Conservation (phyloP, 1,140 invertebrate genomes). For the Drosophila repleta region DNA sequence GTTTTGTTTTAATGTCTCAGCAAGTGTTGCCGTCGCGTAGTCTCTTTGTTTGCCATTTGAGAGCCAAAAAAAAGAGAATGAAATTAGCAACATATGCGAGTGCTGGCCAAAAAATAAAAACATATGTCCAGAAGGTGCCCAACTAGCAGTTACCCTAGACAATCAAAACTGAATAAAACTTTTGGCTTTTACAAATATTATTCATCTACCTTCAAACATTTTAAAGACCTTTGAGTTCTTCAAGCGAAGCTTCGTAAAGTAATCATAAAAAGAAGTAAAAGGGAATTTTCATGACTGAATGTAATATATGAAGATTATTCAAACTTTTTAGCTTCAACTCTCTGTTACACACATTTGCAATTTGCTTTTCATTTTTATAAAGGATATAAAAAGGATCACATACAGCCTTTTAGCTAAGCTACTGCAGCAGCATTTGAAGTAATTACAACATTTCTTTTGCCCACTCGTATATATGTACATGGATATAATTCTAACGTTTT, state of each 20-base stretch:
- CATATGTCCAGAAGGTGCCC: neutral
- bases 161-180: too few species aligned
- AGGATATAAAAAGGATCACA: conserved; percentile 6
- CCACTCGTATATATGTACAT: conserved; percentile 11
- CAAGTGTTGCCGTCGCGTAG: conserved; percentile 31
- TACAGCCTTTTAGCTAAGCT: conserved; percentile 5
- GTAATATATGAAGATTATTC: neutral
- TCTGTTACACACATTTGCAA: neutral
- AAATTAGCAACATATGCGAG: conserved; percentile 76
- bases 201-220: too few species aligned
- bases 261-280: too few species aligned
- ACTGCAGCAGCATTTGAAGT: conserved; percentile 59
- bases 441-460: conserved; percentile 62
- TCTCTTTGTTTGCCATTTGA: conserved; percentile 38
- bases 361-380: neutral
- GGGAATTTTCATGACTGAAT: too few species aligned
- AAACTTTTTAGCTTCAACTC: neutral
- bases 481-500: conserved; percentile 37
- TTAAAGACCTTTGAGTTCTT: too few species aligned
- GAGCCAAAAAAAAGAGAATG: conserved; percentile 30
- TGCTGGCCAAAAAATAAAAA: conserved; percentile 29
- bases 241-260: too few species aligned
- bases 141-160: neutral
- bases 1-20: conserved; percentile 69
- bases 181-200: too few species aligned